Conservation (phyloP, 2,888 invertebrate genomes). For the Tyria jacobaeae region DNA sequence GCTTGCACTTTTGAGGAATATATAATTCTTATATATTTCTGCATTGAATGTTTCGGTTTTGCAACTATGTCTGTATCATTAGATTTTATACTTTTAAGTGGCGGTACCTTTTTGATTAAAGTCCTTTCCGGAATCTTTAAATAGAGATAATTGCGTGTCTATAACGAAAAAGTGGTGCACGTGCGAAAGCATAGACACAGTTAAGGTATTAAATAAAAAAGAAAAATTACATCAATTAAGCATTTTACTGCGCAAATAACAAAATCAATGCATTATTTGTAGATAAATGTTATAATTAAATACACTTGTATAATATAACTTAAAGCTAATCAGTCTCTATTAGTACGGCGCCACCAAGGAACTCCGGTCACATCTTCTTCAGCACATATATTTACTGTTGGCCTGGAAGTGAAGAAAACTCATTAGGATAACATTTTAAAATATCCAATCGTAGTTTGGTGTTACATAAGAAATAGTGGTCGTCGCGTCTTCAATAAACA, state of each 20-base stretch:
- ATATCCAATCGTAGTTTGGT: neutral
- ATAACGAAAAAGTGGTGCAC: too few relatives aligned
- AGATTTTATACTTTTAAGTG: neutral
- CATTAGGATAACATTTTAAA: neutral
- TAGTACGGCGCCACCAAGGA: conserved; percentile 83
- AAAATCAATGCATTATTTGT: conserved; percentile 51
- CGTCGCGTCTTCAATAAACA: too few relatives aligned
- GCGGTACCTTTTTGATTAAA: neutral
- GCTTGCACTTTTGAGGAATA: neutral
- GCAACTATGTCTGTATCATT: neutral
- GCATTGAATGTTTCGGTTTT: neutral
- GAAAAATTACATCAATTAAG: conserved; percentile 11
- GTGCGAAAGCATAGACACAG: too few relatives aligned
- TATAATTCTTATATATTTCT: neutral
- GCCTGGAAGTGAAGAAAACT: conserved; percentile 56
- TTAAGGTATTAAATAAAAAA: neutral
- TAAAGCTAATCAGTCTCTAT: conserved; percentile 81
- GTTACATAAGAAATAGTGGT: too few relatives aligned
- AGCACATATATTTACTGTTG: conserved; percentile 66
- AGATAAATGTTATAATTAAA: conserved; percentile 41
- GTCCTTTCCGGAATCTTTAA: neutral
- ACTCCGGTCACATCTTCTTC: conserved; percentile 80
- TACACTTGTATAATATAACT: conserved; percentile 52
- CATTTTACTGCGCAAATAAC: conserved; percentile 59
- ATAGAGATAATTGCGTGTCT: too few relatives aligned